Evolutionary conservation across 2,888 invertebrate species (phyloP).

Genomic region (Malthinus flaveolus): DNA sequence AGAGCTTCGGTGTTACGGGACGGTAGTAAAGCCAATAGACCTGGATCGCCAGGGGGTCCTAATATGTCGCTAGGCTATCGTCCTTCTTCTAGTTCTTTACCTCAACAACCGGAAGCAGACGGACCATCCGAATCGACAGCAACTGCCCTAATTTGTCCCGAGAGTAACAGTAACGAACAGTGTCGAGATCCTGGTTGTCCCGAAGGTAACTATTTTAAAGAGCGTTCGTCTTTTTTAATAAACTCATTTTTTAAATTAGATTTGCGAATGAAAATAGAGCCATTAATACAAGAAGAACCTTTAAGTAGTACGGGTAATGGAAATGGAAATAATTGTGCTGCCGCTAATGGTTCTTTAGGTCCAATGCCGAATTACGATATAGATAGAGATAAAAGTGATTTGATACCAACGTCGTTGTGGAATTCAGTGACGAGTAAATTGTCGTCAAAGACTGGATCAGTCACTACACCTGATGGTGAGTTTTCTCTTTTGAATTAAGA

Average conservation of each 20-base stretch:
- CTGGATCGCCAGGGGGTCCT: conserved; percentile 57
- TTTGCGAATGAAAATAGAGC: conserved; percentile 76
- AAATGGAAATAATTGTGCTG: conserved; percentile 51
- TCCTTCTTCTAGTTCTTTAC: conserved; percentile 58
- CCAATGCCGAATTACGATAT: conserved; percentile 57
- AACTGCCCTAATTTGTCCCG: conserved; percentile 57
- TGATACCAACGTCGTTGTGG: conserved; percentile 60
- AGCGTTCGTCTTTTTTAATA: background rate
- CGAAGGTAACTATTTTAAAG: conserved; percentile 51
- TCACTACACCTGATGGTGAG: conserved; percentile 84
- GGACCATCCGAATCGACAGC: conserved; percentile 58
- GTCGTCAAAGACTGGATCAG: conserved; percentile 70
- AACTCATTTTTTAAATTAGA: conserved; percentile 50
- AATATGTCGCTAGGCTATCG: conserved; percentile 48
- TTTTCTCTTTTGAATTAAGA: conserved; percentile 16
- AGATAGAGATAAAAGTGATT: conserved; percentile 49
- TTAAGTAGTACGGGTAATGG: conserved; percentile 49
- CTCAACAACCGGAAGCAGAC: conserved; percentile 60
- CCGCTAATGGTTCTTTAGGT: conserved; percentile 59
- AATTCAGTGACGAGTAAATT: conserved; percentile 60
- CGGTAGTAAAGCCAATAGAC: conserved; percentile 59
- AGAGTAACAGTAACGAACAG: conserved; percentile 48
- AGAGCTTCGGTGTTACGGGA: conserved; percentile 71
- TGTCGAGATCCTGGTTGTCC: conserved; percentile 56
- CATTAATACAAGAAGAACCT: conserved; percentile 48